Evolutionary conservation across 2,797 vertebrate species (phyloP).

Genomic region (Rousettus madagascariensis): DNA sequence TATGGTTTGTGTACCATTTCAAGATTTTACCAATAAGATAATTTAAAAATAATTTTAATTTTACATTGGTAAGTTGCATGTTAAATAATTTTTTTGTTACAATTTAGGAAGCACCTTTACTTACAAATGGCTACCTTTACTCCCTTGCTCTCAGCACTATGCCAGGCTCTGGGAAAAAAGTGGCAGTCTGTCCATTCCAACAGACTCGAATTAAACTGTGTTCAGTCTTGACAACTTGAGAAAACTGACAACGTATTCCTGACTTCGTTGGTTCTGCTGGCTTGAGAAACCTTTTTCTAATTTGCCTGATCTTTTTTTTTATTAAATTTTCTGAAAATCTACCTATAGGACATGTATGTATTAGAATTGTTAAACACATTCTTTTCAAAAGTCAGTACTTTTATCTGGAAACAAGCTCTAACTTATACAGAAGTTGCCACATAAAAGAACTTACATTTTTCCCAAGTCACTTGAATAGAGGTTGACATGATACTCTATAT

Average conservation of each 20-base stretch:
- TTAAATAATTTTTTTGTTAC: not conserved
- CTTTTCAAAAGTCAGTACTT: constrained; percentile 12
- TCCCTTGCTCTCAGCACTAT: not conserved
- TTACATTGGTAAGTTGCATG: not conserved
- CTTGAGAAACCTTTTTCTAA: not conserved
- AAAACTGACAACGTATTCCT: not conserved
- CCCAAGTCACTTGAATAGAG: not conserved
- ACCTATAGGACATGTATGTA: not conserved
- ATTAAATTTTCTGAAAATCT: not conserved
- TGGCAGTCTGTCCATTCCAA: not conserved
- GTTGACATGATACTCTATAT: not conserved
- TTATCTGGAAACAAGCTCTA: not conserved
- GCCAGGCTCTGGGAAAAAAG: not conserved
- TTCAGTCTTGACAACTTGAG: not conserved
- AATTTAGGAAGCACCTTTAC: not conserved
- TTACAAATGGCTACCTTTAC: not conserved
- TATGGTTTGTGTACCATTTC: not conserved
- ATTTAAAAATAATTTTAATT: not conserved
- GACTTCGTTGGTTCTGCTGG: not conserved
- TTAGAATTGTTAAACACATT: not conserved
- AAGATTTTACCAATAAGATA: not conserved
- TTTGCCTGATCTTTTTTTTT: not conserved
- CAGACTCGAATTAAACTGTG: not conserved
- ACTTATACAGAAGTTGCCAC: not conserved
- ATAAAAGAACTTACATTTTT: constrained; percentile 37